phyloP scores from a whole-genome alignment of 1,140 invertebrate genomes.

The Leptinotarsa texana region DNA sequence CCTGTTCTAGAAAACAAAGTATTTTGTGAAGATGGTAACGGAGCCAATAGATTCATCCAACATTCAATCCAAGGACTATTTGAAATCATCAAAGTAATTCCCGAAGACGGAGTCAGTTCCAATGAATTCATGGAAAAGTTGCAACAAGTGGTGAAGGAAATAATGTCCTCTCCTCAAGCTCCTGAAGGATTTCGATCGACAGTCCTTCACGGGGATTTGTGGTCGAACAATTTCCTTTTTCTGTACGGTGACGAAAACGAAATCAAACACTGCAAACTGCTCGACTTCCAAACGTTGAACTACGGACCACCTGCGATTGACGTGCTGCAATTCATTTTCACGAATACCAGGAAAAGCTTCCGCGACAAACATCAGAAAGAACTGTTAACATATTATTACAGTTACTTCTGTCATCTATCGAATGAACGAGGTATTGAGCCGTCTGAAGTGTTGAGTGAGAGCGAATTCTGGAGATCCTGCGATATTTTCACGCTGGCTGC shows the following conservation, averaged over 20 bases:
- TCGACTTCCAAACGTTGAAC: constrained; percentile 65
- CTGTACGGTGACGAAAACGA: constrained; percentile 52
- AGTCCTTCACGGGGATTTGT: constrained; percentile 63
- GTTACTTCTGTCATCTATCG: background rate
- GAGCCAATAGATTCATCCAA: background rate
- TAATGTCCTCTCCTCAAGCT: background rate
- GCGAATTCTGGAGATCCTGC: constrained; percentile 12
- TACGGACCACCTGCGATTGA: constrained; percentile 55
- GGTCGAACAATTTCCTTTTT: constrained; percentile 65
- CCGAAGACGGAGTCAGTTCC: background rate
- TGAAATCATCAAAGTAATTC: background rate
- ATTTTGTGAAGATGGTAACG: background rate
- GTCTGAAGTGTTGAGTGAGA: constrained; percentile 1
- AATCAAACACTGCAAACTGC: constrained; percentile 59
- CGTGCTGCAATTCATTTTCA: constrained; percentile 6
- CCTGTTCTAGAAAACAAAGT: background rate
- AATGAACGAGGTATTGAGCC: background rate
- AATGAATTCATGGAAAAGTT: background rate
- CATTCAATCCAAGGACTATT: constrained; percentile 7
- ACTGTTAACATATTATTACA: constrained; percentile 15
- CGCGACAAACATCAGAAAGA: background rate
- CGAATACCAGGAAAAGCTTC: constrained; percentile 19
- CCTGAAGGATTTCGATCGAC: constrained; percentile 44
- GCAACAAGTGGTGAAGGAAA: background rate
- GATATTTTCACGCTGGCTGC: background rate